These are phyloP conservation scores for Hypolimnas misippus DNA, from an alignment of 2,888 invertebrate genomes.

Conservation along the genomic window DNA sequence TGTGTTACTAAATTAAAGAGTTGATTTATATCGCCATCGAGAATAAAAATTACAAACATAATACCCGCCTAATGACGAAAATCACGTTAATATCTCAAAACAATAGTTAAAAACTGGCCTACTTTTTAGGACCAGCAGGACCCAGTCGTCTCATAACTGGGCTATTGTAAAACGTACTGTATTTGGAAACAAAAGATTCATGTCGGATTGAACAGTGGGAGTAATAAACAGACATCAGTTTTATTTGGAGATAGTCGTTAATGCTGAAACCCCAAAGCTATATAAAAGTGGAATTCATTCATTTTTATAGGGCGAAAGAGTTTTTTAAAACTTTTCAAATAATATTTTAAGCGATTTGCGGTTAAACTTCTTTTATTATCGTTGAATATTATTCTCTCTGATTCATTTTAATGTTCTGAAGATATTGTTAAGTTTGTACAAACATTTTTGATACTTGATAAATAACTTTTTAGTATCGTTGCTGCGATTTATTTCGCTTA, in stretches of 20 bases:
- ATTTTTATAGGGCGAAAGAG: conserved; percentile 2
- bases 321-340: conserved; percentile 6
- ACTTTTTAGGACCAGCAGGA: not conserved
- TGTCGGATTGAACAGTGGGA: not conserved
- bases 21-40: too few species aligned
- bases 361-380: conserved; percentile 5
- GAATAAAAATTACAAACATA: too few species aligned
- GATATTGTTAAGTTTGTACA: not conserved
- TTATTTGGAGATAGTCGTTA: conserved; percentile 9
- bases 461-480: not conserved
- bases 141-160: not conserved
- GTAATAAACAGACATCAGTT: conserved; percentile 2
- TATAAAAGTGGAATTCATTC: conserved; percentile 4
- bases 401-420: not conserved
- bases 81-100: not conserved
- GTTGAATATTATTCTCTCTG: not conserved
- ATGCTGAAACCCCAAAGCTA: not conserved
- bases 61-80: too few species aligned
- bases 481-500: conserved; percentile 16
- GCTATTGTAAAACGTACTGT: not conserved
- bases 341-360: conserved; percentile 6
- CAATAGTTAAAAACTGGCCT: not conserved
- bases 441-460: not conserved
- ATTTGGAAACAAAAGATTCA: not conserved
- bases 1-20: too few species aligned